Conservation (phyloP, 2,113 vertebrate genomes). For the Formicarius rufipectus region DNA sequence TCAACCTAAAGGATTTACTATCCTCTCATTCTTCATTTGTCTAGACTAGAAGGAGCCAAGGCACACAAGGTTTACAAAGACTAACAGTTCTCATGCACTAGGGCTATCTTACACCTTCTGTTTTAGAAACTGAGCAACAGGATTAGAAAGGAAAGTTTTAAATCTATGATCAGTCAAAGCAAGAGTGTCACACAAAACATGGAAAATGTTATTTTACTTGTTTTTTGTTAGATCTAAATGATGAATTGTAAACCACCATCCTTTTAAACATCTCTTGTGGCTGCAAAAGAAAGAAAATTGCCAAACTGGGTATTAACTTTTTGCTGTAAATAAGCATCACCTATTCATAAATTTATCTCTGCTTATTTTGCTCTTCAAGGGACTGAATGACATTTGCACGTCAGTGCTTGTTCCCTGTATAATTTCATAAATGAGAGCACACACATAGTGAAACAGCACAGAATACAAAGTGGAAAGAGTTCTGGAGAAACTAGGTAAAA, state of each 20-base stretch:
- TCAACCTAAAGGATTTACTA: neutral
- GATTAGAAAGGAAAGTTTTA: neutral
- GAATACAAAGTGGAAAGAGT: neutral
- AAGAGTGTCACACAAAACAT: slow-evolving; percentile 2
- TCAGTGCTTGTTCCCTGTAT: neutral
- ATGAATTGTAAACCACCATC: slow-evolving; percentile 97
- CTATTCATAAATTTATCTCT: neutral
- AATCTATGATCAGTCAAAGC: neutral
- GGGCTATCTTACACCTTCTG: neutral
- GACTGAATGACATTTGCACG: neutral
- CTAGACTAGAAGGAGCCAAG: neutral
- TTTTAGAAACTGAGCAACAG: neutral
- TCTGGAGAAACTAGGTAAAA: neutral
- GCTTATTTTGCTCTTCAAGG: neutral
- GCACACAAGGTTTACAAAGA: neutral
- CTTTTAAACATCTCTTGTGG: slow-evolving; percentile 97
- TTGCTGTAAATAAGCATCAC: neutral
- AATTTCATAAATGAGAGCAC: neutral
- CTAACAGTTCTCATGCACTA: slow-evolving; percentile 35
- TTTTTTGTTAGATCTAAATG: slow-evolving; percentile 89
- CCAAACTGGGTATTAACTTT: slow-evolving; percentile 44
- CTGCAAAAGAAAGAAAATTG: slow-evolving; percentile 80
- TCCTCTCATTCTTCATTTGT: neutral
- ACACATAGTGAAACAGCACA: neutral
- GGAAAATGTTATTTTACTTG: slow-evolving; percentile 79